Evolutionary conservation across 2,888 invertebrate species (phyloP).

Genomic region (Cynaeus angustus): DNA sequence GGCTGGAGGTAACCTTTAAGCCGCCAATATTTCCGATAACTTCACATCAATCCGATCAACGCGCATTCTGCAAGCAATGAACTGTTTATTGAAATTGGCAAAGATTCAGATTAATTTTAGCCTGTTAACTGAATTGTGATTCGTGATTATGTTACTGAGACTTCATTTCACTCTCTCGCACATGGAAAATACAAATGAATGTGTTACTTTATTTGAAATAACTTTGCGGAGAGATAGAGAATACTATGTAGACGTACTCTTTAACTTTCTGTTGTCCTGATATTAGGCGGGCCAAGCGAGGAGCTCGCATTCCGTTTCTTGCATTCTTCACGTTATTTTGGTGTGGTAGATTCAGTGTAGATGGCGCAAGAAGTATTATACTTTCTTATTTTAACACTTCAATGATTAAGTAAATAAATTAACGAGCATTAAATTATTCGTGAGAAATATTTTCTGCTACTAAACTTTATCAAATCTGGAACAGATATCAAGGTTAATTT

Average conservation of each 20-base stretch:
- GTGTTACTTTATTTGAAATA: constrained; percentile 36
- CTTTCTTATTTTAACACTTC: too few species aligned
- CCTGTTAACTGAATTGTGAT: not conserved
- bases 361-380: constrained; percentile 12
- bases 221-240: constrained; percentile 11
- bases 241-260: constrained; percentile 41
- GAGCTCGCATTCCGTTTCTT: constrained; percentile 66
- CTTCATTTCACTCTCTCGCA: constrained; percentile 32
- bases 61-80: constrained; percentile 35
- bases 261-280: constrained; percentile 59
- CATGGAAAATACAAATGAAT: constrained; percentile 38
- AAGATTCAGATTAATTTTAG: constrained; percentile 22
- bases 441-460: too few species aligned
- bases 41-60: constrained; percentile 41
- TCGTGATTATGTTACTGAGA: constrained; percentile 22
- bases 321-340: constrained; percentile 62
- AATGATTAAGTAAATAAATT: too few species aligned
- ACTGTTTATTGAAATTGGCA: constrained; percentile 42
- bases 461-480: too few species aligned
- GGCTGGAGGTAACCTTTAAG: constrained; percentile 59
- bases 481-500: too few species aligned
- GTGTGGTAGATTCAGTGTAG: constrained; percentile 7
- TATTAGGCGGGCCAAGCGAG: constrained; percentile 66
- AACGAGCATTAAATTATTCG: too few species aligned
- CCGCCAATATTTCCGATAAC: constrained; percentile 61